Evolutionary conservation across 92 coral and sea anemone genomes (phyloP), one percentile per base, ranked within the genome.

Genomic region (Phymanthus crucifer): DNA sequence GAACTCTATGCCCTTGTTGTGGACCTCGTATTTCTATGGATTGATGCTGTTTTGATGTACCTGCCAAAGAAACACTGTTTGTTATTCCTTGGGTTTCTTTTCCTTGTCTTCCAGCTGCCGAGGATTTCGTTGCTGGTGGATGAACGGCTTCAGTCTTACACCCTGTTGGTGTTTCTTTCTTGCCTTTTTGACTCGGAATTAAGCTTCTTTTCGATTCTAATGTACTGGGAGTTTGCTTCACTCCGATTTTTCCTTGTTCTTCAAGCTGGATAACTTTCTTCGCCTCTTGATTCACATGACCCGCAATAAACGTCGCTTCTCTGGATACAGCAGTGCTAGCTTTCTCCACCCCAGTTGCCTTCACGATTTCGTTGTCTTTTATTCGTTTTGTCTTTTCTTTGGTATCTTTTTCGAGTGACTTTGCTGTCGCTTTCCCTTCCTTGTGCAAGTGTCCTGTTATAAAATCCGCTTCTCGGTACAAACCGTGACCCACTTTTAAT

Each of bases 381-480:
- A 80, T 23, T 12, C 34, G 84, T 34, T 33, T 27, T 2, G 75
- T 50, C 35, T 47, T 66, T 40, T 17, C 74, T 23, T 37, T 8
- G 13, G 85, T 61, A 38, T 82, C 74, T 19, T 73, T 73, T 37
- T 74, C 85, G 11, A 75, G 13, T 24, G 73, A 24, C 8, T 74
- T 66, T 29, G 66, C 73, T 17, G 35, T 72, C 14, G 56, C 71
- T 66, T 46, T 36, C 18, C 79, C 85, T 65, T 82, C 85, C 45
- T 82, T 61, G 66, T 73, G 58, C 8, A 74, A 17, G n/a, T 43
- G 69, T n/a, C 85, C 74, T 5, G 79, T 34, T 50, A 82, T 82
- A 38, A 82, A 82, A 61, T 74, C 80, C 45, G 75, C 85, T 74
- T 82, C 85, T 45, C 85, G 61, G 23, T 72, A 69, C 43, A 73